Percentiles rank a stretch among this genome's conserved stretches.
Conservation (phyloP, 2,888 invertebrate genomes). For the Aelia acuminata region DNA sequence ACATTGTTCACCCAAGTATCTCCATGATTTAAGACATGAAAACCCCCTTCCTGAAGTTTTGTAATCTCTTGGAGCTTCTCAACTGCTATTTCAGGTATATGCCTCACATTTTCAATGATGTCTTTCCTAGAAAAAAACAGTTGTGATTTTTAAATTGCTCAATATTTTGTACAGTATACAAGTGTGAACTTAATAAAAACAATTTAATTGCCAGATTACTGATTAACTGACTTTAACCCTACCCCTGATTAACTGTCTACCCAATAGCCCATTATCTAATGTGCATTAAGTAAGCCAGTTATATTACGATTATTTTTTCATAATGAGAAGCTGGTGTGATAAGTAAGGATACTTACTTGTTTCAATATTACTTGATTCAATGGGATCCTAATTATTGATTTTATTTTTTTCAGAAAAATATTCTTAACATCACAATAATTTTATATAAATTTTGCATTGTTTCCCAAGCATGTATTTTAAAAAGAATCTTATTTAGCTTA, state of each 20-base stretch:
- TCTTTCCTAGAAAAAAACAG: conserved; percentile 58
- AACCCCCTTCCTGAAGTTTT: conserved; percentile 30
- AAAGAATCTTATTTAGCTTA: too few relatives aligned
- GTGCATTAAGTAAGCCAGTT: too few relatives aligned
- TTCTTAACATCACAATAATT: too few relatives aligned
- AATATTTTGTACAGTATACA: background rate
- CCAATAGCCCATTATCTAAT: too few relatives aligned
- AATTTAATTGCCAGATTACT: background rate
- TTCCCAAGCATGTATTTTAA: too few relatives aligned
- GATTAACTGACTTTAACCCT: background rate
- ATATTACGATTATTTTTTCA: too few relatives aligned
- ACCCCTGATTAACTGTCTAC: background rate
- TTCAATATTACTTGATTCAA: too few relatives aligned
- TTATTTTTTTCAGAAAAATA: too few relatives aligned
- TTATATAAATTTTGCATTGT: too few relatives aligned
- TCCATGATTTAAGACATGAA: conserved; percentile 62
- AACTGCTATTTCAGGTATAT: conserved; percentile 53
- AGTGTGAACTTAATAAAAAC: background rate
- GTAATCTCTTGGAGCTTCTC: conserved; percentile 59
- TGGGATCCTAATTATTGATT: too few relatives aligned
- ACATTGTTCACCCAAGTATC: conserved; percentile 61
- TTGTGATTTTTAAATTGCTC: background rate
- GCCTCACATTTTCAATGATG: conserved; percentile 57
- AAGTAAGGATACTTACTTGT: too few relatives aligned
- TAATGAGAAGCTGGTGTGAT: too few relatives aligned